Evolutionary conservation across 1,140 invertebrate species (phyloP).

Genomic region (Rhyacophila brunnea): DNA sequence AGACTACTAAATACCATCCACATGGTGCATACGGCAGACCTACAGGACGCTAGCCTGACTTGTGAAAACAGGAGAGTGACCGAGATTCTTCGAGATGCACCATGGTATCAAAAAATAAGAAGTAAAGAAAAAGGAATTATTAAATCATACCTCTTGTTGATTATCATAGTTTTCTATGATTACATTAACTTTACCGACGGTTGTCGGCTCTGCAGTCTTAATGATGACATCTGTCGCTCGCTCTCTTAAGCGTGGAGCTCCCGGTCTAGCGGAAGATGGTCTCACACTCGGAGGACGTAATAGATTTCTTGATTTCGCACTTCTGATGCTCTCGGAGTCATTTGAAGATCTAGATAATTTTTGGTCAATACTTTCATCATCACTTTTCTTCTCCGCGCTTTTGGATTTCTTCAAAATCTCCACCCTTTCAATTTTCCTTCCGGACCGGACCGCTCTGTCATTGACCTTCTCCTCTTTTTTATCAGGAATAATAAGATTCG

Average conservation of each 20-base stretch:
- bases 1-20: too few species aligned
- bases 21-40: too few species aligned
- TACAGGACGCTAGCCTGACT: too few species aligned
- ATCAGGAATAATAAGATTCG: not conserved
- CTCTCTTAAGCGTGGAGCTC: slow-evolving; percentile 68
- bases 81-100: too few species aligned
- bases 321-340: slow-evolving; percentile 6
- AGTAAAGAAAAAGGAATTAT: too few species aligned
- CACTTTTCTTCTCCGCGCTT: slow-evolving; percentile 18
- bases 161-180: slow-evolving; percentile 65
- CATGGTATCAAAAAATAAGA: not conserved
- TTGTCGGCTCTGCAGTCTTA: slow-evolving; percentile 47
- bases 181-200: slow-evolving; percentile 64
- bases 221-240: slow-evolving; percentile 56
- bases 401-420: slow-evolving; percentile 16
- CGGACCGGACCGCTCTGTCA: too few species aligned
- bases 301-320: slow-evolving; percentile 51
- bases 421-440: too few species aligned
- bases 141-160: slow-evolving; percentile 22
- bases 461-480: slow-evolving; percentile 20
- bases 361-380: slow-evolving; percentile 16
- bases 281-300: slow-evolving; percentile 65
- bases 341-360: slow-evolving; percentile 13
- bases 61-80: too few species aligned
- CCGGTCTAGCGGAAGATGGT: slow-evolving; percentile 74